Evolutionary conservation across 2,888 invertebrate species (phyloP).

Genomic region (Adelognathus sp.): DNA sequence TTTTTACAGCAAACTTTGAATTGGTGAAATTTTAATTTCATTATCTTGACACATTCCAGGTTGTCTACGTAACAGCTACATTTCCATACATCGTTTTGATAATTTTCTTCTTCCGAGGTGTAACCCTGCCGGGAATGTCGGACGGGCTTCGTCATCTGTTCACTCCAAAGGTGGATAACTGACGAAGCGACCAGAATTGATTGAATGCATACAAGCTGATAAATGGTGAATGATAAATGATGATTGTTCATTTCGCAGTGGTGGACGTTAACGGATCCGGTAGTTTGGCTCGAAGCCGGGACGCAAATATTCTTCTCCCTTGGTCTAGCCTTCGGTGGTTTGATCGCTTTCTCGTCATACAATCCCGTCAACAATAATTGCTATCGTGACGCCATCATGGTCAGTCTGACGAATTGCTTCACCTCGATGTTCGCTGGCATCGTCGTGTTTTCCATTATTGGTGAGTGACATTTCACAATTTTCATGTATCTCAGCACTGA

Average conservation of each 20-base stretch:
- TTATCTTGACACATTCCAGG: slow-evolving; percentile 74
- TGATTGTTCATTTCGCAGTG: slow-evolving; percentile 83
- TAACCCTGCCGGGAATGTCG: slow-evolving; percentile 93
- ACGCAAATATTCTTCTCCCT: slow-evolving; percentile 99
- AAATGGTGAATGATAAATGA: neutral
- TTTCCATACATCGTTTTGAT: slow-evolving; percentile 98
- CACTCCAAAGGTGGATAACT: slow-evolving; percentile 87
- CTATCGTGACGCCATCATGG: slow-evolving; percentile 95
- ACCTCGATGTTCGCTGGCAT: slow-evolving; percentile 99
- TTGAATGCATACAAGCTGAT: neutral
- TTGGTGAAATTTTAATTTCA: neutral
- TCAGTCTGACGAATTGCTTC: slow-evolving; percentile 95
- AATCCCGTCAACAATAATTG: slow-evolving; percentile 98
- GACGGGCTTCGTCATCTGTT: slow-evolving; percentile 95
- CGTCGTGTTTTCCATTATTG: slow-evolving; percentile 97
- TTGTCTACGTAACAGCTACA: slow-evolving; percentile 96
- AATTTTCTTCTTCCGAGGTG: slow-evolving; percentile 97
- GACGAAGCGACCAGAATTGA: neutral
- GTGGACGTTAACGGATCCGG: slow-evolving; percentile 94
- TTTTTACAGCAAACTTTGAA: neutral
- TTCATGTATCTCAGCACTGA: neutral
- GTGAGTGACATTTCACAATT: slow-evolving; percentile 73
- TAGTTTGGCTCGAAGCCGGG: slow-evolving; percentile 98
- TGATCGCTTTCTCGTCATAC: slow-evolving; percentile 98
- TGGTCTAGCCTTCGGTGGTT: slow-evolving; percentile 96